These are phyloP conservation scores for Corydoras maculifer DNA, from an alignment of 2,113 vertebrate species.

Conservation along the genomic window DNA sequence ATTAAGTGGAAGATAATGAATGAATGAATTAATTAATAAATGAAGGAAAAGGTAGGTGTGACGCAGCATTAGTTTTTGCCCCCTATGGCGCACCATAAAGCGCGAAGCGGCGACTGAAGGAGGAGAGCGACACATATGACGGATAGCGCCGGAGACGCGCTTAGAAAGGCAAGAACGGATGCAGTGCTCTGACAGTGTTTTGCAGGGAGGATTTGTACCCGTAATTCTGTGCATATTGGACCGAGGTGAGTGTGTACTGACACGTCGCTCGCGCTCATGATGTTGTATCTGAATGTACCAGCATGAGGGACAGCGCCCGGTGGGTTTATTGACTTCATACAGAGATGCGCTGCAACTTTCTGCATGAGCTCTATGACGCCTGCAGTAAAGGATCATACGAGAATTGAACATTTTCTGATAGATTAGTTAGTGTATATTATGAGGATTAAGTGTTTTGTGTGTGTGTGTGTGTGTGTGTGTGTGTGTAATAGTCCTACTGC, in stretches of 20 bases:
- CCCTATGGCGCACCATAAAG: conserved; percentile 26
- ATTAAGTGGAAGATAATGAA: too few species aligned
- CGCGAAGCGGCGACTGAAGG: conserved; percentile 13
- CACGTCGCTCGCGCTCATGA: background rate
- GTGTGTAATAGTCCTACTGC: background rate
- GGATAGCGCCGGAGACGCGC: conserved; percentile 2
- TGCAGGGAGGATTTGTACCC: too few species aligned
- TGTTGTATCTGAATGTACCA: conserved; percentile 1
- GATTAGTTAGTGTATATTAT: background rate
- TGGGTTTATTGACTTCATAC: background rate
- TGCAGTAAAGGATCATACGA: background rate
- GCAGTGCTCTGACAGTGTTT: too few species aligned
- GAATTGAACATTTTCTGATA: background rate
- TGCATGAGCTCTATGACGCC: conserved; percentile 3
- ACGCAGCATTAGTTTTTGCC: background rate
- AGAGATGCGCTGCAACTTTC: conserved; percentile 8
- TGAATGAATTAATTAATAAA: too few species aligned
- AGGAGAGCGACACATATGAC: conserved; percentile 20
- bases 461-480: background rate
- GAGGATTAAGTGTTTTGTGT: background rate
- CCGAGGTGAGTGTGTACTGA: background rate
- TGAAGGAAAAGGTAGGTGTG: background rate
- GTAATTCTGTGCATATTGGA: too few species aligned
- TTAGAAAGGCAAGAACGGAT: too few species aligned
- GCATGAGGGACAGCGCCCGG: conserved; percentile 15